Base-by-base conservation (phyloP, 2,888 invertebrate species). In the Ashinkailepas kermadecensis region DNA sequence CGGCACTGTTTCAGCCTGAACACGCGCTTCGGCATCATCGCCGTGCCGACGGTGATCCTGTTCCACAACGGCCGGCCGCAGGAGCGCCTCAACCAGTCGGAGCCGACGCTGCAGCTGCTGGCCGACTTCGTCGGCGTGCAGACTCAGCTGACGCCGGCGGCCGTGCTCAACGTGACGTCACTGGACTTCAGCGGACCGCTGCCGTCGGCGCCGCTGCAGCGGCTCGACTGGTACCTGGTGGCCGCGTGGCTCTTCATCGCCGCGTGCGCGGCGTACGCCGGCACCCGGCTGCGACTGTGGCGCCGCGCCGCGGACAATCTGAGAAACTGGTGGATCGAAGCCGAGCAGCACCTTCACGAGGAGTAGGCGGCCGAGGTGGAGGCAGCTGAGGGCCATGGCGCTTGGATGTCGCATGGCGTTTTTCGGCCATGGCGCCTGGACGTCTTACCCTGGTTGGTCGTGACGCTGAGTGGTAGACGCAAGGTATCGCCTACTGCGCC, bases 11-110 rank as follows among this genome's bases (percentile, higher is more conserved):
- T 85, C 64, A 87, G 88, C 13, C 84, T 95, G 81, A 96, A 95
- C 88, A 94, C 95, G 0, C 94, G 95, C 85, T 95, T 94, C 88
- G 96, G 96, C 15, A 94, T 96, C 82, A 93, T 95, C 13, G 96
- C 95, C 25, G 93, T 97, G 67, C 97, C 97, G 12, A 95, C 95
- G 7, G 87, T 96, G 62, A 91, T 96, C 89, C 89, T 97, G 84
- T 95, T 97, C 86, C 95, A 96, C 86, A 96, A 95, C 87, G 95
- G 95, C 0, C 90, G 94, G 84, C 92, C 95, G 0, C 91, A 94
- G 57, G 93, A 93, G 0, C 94, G 94, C 88, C 95, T 92, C 86
- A 96, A 94, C 89, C 93, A 92, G 58, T 79, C 79, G 9, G 58
- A 79, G 58, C 79, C 79, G 23, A 58, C 79, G 58, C 79, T 79